Conservation (phyloP, 2,888 invertebrate genomes). For the Pristionchus maxplancki region DNA sequence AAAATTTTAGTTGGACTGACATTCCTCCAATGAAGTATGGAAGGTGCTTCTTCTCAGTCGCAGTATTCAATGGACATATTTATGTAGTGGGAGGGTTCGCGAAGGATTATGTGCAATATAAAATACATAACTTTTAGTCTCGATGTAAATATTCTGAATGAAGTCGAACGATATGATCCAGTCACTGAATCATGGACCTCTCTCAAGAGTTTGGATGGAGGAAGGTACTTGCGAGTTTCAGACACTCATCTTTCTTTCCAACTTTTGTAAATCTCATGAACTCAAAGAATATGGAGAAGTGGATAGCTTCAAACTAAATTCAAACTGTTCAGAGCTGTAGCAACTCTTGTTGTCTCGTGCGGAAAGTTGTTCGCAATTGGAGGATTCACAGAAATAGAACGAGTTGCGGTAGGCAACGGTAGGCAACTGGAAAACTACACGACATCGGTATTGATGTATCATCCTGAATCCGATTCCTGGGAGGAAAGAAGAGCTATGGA, state of each 20-base stretch:
- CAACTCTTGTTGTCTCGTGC: background rate
- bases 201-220: background rate
- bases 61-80: background rate
- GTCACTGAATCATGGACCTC: background rate
- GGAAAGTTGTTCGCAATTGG: background rate
- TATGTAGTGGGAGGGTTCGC: background rate
- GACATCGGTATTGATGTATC: background rate
- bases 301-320: no score
- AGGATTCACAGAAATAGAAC: background rate
- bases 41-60: background rate
- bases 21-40: background rate
- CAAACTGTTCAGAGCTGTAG: background rate
- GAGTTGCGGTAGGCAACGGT: background rate
- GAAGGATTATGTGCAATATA: background rate
- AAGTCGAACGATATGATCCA: background rate
- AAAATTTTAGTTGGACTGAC: background rate
- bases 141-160: background rate
- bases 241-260: no score
- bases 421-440: background rate
- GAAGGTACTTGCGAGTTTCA: no score
- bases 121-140: background rate
- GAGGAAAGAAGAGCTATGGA: background rate
- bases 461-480: constrained; percentile 6
- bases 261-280: no score
- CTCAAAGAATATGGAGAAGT: background rate